Conservation (phyloP, 1,140 invertebrate species). For the Hyposmocoma kahamanoa region DNA sequence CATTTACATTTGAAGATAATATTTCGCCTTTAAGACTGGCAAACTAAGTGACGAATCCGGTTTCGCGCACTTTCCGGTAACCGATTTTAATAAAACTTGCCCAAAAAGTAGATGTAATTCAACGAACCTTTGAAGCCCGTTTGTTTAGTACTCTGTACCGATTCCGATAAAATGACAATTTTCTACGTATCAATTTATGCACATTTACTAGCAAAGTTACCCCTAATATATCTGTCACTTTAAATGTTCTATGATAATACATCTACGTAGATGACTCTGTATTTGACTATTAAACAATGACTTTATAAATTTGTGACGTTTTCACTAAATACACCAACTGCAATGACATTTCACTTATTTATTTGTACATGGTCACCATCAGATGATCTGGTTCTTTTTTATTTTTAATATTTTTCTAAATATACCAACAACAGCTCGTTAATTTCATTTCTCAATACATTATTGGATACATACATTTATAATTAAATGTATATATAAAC, state of each 20-base stretch:
- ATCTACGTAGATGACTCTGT: conserved; percentile 62
- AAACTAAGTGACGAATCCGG: no score
- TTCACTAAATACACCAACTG: conserved; percentile 33
- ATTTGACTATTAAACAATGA: conserved; percentile 69
- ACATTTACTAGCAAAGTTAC: no score
- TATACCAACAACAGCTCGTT: conserved; percentile 72
- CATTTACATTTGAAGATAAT: no score
- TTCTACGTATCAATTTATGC: no score
- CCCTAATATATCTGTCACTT: no score
- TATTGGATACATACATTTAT: conserved; percentile 58
- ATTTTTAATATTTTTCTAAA: conserved; percentile 72
- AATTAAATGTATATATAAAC: conserved; percentile 61
- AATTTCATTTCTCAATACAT: conserved; percentile 59
- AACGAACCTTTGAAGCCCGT: no score
- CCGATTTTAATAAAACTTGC: no score
- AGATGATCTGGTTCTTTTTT: conserved; percentile 71
- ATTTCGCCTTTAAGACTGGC: no score
- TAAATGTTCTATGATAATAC: conserved; percentile 21
- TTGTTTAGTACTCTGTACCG: no score
- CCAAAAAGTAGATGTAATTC: no score
- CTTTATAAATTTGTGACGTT: conserved; percentile 59
- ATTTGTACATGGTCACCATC: conserved; percentile 72
- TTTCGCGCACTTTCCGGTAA: no score
- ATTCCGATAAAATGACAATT: no score
- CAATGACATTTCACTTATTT: conserved; percentile 56